Base-by-base conservation (phyloP, 2,113 vertebrate genomes). In the Xiphias gladius region DNA sequence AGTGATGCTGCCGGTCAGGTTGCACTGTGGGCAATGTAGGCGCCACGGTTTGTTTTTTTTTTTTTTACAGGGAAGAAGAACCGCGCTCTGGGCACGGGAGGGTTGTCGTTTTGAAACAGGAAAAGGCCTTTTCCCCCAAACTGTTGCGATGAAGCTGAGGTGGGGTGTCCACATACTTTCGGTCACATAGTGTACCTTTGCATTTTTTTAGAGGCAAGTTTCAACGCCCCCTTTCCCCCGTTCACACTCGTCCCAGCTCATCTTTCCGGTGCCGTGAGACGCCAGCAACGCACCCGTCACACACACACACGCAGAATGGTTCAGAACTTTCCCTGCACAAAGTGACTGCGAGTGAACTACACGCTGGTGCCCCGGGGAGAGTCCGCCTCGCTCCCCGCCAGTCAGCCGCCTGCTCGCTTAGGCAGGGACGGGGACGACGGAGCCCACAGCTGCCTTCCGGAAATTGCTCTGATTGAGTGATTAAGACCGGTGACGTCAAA, bases 401-500 rank as follows among this genome's bases (percentile, higher is more conserved):
- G 22, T 80, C 73, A 80, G 76, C 64, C 55, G 74, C 75, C 74
- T 76, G 76, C 73, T 37, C 8, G 79, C 76, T 39, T 74, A 80
- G 80, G 79, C 79, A 87, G 72, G 63, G 16, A 71, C 35, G n/a
- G 54, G 14, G 62, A 76, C 78, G 77, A 89, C 62, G 39, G 82
- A 85, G 72, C 57, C n/a, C n/a, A 1, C 68, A 50, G 50, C 65
- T 76, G 82, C 75, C 88, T 82, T 78, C 80, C 72, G 73, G 75
- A 82, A 86, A 82, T 70, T 84, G 84, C 86, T 71, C 20, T 88
- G 87, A 91, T 87, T 86, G 80, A 80, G 86, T 75, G 89, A 91
- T 92, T 80, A 92, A 89, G 75, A 68, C 41, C 0, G n/a, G 13
- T 91, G 89, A 91, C 85, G 81, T 92, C 86, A 92, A 83, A 84